phyloP scores from a whole-genome alignment of 2,797 vertebrate species.

The Aphelocoma californica region DNA sequence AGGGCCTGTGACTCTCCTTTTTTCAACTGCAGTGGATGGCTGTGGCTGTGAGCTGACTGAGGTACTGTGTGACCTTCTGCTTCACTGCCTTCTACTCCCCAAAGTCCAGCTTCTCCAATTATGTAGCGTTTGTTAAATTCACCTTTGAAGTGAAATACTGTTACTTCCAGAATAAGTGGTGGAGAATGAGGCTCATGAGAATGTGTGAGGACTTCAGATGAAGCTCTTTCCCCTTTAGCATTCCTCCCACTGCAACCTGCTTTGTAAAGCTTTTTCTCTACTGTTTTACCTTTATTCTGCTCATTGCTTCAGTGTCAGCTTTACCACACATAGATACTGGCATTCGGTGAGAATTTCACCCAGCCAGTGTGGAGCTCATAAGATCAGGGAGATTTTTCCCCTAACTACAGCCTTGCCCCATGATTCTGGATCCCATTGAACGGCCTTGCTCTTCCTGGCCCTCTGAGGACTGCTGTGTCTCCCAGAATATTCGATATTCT shows the following conservation, averaged over 20 bases:
- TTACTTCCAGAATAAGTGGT: not conserved
- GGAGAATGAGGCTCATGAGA: not conserved
- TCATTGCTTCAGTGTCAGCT: not conserved
- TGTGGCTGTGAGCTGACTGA: not conserved
- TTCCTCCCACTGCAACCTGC: not conserved
- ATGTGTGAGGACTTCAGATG: not conserved
- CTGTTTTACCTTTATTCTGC: conserved; percentile 13
- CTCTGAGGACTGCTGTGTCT: not conserved
- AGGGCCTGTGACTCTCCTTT: not conserved
- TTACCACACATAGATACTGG: not conserved
- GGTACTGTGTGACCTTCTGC: not conserved
- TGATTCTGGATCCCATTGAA: not conserved
- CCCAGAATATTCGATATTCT: not conserved
- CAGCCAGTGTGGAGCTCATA: not conserved
- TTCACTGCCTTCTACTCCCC: not conserved
- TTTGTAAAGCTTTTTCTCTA: not conserved
- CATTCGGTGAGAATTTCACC: not conserved
- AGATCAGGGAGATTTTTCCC: not conserved
- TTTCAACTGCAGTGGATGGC: not conserved
- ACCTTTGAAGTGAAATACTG: conserved; percentile 5
- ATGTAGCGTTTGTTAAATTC: not conserved
- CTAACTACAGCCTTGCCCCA: not conserved
- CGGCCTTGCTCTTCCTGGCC: not conserved
- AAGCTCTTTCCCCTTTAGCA: conserved; percentile 1
- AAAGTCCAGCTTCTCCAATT: conserved; percentile 1